Base-by-base conservation (phyloP, 2,797 vertebrate species). In the Neomorphus geoffroyi region DNA sequence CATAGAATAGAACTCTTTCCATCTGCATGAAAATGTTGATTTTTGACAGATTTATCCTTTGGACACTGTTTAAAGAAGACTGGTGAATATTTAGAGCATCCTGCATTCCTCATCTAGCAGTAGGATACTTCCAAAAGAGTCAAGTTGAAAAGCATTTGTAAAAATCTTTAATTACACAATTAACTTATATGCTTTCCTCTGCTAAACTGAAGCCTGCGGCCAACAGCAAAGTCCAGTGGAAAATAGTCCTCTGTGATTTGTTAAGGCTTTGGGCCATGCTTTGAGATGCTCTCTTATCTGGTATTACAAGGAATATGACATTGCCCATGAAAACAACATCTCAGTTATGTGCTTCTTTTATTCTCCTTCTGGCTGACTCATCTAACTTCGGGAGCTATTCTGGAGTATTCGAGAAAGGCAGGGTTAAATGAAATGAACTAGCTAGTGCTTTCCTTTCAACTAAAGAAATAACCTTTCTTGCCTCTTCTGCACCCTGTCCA, bases 11-110 rank as follows among this genome's bases (percentile, higher is more conserved):
- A 94, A 74, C 73, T 48, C 24, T 80, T 96, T 96, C 93, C 91
- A 94, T 92, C 66, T 96, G 95, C 62, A 90, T 50, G n/a, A 80
- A 88, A 95, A 94, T 58, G 54, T 62, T 94, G 74, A 62, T 75
- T 91, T 95, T 96, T 94, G 92, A 92, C 72, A 89, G 35, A 80
- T 50, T 74, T 78, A 21, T 96, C 17, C 23, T 71, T 83, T 90
- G 72, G 64, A 91, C 18, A 24, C 5, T 0, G 1, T 92, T 61
- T 94, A 80, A 89, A 88, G 77, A 88, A 80, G 51, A 46, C 14
- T 33, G 4, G 35, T 73, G 58, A 78, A 32, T 86, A 81, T 60
- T 41, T 56, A 54, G 37, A 86, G 8, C 17, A 54, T 37, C 24
- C 64, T 64, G 8, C 13, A 9, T 70, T 90, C n/a, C 69, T 86